These are phyloP conservation scores for Aphrophora alni DNA, from an alignment of 2,888 invertebrate species.

Conservation along the genomic window DNA sequence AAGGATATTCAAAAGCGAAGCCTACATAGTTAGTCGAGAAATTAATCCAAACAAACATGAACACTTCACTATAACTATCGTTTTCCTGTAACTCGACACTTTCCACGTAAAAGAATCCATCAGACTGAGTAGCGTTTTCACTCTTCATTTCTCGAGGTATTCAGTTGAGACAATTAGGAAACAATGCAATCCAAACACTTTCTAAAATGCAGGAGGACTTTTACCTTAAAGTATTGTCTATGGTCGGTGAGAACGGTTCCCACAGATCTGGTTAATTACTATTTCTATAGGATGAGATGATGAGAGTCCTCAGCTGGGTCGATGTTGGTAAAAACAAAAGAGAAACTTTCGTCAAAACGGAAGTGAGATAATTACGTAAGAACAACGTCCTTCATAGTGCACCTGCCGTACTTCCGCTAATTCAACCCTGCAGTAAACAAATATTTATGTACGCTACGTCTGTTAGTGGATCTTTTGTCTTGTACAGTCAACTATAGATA, in stretches of 20 bases:
- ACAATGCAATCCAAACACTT: not conserved
- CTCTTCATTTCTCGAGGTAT: not conserved
- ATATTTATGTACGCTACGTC: not conserved
- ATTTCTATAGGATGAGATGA: not conserved
- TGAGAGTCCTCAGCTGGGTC: too few relatives aligned
- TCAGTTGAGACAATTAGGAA: not conserved
- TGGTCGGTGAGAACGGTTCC: not conserved
- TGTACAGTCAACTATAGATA: too few relatives aligned
- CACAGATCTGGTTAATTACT: not conserved
- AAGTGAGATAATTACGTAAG: constrained; percentile 33
- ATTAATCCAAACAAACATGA: not conserved
- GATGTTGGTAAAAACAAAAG: constrained; percentile 29
- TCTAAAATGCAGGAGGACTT: not conserved
- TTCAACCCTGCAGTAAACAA: not conserved
- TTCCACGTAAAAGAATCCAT: not conserved
- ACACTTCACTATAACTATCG: not conserved
- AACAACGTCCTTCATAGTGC: constrained; percentile 13
- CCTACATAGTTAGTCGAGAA: not conserved
- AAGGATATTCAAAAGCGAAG: too few relatives aligned
- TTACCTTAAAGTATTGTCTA: too few relatives aligned
- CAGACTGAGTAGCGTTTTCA: not conserved
- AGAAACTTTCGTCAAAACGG: constrained; percentile 29
- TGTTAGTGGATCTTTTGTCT: too few relatives aligned
- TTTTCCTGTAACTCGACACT: not conserved
- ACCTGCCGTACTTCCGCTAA: not conserved